These are phyloP conservation scores for Drosophila recens DNA, from an alignment of 2,888 invertebrate species.

Conservation along the genomic window DNA sequence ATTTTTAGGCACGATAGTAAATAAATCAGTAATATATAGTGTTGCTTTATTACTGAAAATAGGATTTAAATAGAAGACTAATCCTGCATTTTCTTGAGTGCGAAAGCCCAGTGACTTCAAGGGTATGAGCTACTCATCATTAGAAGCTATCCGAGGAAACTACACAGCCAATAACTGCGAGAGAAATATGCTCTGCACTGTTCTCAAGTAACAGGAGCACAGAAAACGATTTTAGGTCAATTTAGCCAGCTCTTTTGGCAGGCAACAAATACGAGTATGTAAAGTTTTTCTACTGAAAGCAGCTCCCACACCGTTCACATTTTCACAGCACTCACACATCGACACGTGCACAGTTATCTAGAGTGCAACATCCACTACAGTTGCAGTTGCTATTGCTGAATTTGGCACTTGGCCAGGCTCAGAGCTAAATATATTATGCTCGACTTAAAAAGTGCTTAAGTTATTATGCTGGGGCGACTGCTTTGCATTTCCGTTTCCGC, in stretches of 20 bases:
- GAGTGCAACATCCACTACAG: slow-evolving; percentile 15
- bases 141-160: neutral
- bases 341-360: slow-evolving; percentile 29
- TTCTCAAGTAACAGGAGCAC: slow-evolving; percentile 5
- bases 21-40: too few relatives aligned
- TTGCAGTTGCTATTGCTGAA: slow-evolving; percentile 8
- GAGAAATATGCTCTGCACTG: neutral
- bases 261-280: neutral
- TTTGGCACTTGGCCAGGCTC: slow-evolving; percentile 26
- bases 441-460: slow-evolving; percentile 72
- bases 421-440: slow-evolving; percentile 54
- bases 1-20: too few relatives aligned
- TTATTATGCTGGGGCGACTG: slow-evolving; percentile 56
- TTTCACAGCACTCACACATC: neutral
- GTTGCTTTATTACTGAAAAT: too few relatives aligned
- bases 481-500: slow-evolving; percentile 63
- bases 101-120: too few relatives aligned
- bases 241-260: neutral
- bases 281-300: neutral
- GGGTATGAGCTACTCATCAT: neutral
- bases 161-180: neutral
- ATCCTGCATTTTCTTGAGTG: too few relatives aligned
- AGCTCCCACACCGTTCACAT: neutral
- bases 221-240: neutral
- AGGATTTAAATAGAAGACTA: too few relatives aligned